Evolutionary conservation across 2,888 invertebrate species (phyloP).

Genomic region (Cinara cedri): DNA sequence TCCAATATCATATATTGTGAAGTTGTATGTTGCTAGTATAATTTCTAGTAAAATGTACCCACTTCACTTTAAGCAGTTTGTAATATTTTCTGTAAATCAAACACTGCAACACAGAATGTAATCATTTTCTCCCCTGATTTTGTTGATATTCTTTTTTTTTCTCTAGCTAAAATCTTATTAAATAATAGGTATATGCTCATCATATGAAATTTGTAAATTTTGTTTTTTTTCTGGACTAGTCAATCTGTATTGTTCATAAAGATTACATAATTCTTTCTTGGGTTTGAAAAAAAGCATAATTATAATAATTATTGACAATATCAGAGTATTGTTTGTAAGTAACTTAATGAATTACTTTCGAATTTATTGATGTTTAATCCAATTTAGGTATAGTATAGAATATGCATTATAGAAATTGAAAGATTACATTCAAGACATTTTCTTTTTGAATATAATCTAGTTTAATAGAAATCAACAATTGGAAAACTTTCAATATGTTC

Average conservation of each 20-base stretch:
- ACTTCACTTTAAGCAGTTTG: not conserved
- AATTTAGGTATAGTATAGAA: not conserved
- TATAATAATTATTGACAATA: not conserved
- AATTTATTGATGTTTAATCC: not conserved
- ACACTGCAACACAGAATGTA: constrained; percentile 6
- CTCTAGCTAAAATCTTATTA: constrained; percentile 2
- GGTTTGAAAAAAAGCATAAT: constrained; percentile 19
- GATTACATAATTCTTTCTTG: not conserved
- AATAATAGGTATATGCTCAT: not conserved
- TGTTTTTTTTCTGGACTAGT: no score
- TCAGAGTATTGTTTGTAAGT: constrained; percentile 2
- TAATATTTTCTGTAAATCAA: constrained; percentile 22
- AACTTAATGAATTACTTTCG: not conserved
- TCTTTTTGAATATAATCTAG: not conserved
- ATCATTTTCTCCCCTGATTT: not conserved
- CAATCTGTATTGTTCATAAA: not conserved
- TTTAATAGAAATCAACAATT: not conserved
- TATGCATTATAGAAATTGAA: constrained; percentile 7
- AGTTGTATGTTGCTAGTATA: not conserved
- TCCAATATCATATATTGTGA: not conserved
- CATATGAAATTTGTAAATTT: no score
- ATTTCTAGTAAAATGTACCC: not conserved
- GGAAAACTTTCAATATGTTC: constrained; percentile 1
- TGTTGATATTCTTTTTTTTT: constrained; percentile 16
- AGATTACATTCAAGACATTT: constrained; percentile 18